Evolutionary conservation across 1,140 invertebrate species (phyloP), one percentile per base, ranked within the genome.

Genomic region (Nymphalis io): DNA sequence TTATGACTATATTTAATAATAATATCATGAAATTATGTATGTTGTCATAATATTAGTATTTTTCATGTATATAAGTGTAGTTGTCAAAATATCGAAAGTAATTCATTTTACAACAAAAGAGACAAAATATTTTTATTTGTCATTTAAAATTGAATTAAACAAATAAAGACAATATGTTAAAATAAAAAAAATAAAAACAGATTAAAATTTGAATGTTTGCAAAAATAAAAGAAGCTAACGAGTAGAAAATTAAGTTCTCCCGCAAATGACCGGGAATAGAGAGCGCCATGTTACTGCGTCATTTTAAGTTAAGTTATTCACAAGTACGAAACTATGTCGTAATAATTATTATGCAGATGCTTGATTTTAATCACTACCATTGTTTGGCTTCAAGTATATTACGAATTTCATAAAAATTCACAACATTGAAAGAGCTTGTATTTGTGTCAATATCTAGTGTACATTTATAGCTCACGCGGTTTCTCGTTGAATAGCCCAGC

Each of bases 321-420:
- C 62, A 18, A 64, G 62, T 57, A 57, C 62, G 62, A 16, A 57
- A 57, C 62, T 64, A 64, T 64, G 38, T 64, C 57, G 57, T 59
- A 40, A 64, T 55, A 64, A 64, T 57, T 64, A 64, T 38, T 55
- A 64, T 64, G 62, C 62, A 42, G 62, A 57, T 64, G 38, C 62
- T 64, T 64, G 62, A 64, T 53, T 64, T 55, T 64, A 64, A 64
- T 39, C 48, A 64, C 62, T 39, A 40, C 20, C 18, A 63, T 55
- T 64, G 62, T 64, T 1, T 53, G 62, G 38, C 16, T 64, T 51
- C 51, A 40, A 55, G 39, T 55, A 53, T 64, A 55, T 64, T 55
- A 51, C 40, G 11, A 51, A 12, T 20, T 16, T 20, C 20, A 51
- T 51, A 20, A 51, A 18, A 51, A 20, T 51, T 51, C 18, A 20